Percentiles rank a stretch among this genome's conserved stretches.
These are phyloP conservation scores for Chaitophorus viminalis DNA, from an alignment of 2,888 invertebrate species.

Conservation along the genomic window DNA sequence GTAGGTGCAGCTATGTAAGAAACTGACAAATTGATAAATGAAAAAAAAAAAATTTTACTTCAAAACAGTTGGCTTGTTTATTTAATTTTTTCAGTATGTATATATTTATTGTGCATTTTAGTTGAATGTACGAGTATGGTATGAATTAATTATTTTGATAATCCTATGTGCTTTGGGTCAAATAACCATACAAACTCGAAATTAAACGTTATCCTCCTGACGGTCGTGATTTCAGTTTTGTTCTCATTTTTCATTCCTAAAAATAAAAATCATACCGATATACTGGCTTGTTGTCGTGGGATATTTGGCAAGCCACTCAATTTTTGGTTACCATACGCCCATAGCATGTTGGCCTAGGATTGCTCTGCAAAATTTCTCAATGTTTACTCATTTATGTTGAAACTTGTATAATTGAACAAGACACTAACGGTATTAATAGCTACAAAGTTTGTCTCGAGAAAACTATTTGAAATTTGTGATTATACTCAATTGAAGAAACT, in stretches of 20 bases:
- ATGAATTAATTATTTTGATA: not conserved
- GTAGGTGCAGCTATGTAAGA: too few relatives aligned
- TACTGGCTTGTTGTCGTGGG: slow-evolving; percentile 35
- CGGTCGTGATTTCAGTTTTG: slow-evolving; percentile 29
- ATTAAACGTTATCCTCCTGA: not conserved
- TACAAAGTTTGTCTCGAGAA: not conserved
- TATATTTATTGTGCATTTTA: not conserved
- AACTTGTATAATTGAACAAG: not conserved
- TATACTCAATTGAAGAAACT: not conserved
- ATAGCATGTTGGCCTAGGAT: slow-evolving; percentile 24
- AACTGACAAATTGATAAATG: too few relatives aligned
- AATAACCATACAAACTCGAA: not conserved
- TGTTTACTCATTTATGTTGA: slow-evolving; percentile 41
- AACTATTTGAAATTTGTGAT: not conserved
- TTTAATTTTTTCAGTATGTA: not conserved
- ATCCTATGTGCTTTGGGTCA: not conserved
- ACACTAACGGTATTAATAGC: slow-evolving; percentile 13
- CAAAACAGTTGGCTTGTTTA: too few relatives aligned
- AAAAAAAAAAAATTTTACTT: too few relatives aligned
- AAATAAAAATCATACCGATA: slow-evolving; percentile 49
- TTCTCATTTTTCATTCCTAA: slow-evolving; percentile 43
- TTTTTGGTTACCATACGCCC: slow-evolving; percentile 20
- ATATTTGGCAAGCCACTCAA: slow-evolving; percentile 49
- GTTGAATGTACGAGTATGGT: too few relatives aligned
- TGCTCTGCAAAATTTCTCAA: slow-evolving; percentile 34